phyloP scores from a whole-genome alignment of 2,888 invertebrate genomes.

The Dryadula phaetusa region DNA sequence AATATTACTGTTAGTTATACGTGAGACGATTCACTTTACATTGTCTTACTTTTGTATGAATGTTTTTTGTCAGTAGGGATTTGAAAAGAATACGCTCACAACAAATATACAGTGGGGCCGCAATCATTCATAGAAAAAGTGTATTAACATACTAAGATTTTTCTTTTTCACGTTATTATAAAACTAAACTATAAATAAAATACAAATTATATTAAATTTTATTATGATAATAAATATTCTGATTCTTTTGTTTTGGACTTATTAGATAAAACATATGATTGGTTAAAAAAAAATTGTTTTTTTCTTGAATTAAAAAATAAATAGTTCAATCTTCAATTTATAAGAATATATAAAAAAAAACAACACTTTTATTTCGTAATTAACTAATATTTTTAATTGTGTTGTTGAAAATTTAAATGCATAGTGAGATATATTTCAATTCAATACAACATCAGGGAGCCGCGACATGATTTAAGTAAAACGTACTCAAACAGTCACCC shows the following conservation, averaged over 20 bases:
- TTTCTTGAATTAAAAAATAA: too few species aligned
- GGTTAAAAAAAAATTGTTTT: too few species aligned
- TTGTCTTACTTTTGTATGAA: slow-evolving; percentile 50
- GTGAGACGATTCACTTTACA: slow-evolving; percentile 65
- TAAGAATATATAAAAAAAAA: background rate
- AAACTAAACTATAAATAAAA: background rate
- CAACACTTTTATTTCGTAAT: background rate
- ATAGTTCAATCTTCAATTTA: background rate
- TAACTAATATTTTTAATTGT: slow-evolving; percentile 17
- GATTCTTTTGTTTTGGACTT: background rate
- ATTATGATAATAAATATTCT: background rate
- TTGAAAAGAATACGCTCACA: slow-evolving; percentile 65
- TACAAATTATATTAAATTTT: background rate
- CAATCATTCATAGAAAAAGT: slow-evolving; percentile 49
- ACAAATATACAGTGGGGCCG: slow-evolving; percentile 64
- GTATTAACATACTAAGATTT: slow-evolving; percentile 48
- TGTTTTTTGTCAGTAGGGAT: slow-evolving; percentile 61
- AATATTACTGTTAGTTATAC: slow-evolving; percentile 65
- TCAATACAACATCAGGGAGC: slow-evolving; percentile 23
- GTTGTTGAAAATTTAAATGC: slow-evolving; percentile 5
- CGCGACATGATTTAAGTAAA: slow-evolving; percentile 27
- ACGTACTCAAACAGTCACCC: slow-evolving; percentile 24
- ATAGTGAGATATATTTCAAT: slow-evolving; percentile 13
- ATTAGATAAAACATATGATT: background rate
- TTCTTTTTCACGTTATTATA: background rate